These are phyloP conservation scores for Harpalus rubripes DNA, from an alignment of 2,888 invertebrate genomes.

Conservation along the genomic window DNA sequence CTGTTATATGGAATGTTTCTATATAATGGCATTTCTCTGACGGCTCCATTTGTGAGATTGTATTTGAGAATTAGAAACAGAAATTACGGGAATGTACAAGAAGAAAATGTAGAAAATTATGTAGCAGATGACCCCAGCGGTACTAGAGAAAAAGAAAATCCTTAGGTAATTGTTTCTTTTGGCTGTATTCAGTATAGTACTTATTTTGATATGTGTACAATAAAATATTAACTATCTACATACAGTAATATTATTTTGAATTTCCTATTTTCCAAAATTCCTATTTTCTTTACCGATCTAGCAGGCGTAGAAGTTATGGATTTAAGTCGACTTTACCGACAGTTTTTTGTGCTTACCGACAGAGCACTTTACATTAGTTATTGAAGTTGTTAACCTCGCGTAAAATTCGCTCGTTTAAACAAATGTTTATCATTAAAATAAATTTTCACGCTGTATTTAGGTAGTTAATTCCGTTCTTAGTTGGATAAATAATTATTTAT, in stretches of 20 bases:
- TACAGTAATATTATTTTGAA: not conserved
- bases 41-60: conserved; percentile 71
- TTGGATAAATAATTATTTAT: conserved; percentile 41
- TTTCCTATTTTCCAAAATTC: not conserved
- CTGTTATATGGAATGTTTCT: conserved; percentile 90
- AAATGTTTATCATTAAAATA: conserved; percentile 65
- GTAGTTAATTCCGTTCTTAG: conserved; percentile 47
- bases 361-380: conserved; percentile 64
- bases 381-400: conserved; percentile 67
- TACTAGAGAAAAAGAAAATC: conserved; percentile 19
- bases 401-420: conserved; percentile 60
- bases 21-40: conserved; percentile 82
- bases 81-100: conserved; percentile 72
- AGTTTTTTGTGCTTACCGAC: conserved; percentile 32
- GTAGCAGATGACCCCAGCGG: conserved; percentile 72
- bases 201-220: conserved; percentile 53
- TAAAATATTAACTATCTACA: conserved; percentile 1
- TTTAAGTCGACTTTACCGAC: conserved; percentile 48
- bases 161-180: conserved; percentile 22
- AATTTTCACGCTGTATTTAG: conserved; percentile 45
- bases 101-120: conserved; percentile 74
- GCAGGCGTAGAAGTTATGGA: conserved; percentile 48
- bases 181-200: conserved; percentile 17
- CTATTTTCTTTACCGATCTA: conserved; percentile 25
- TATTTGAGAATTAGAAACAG: conserved; percentile 69